Evolutionary conservation across 2,113 vertebrate species (phyloP).

Genomic region (Phyllopteryx taeniolatus): DNA sequence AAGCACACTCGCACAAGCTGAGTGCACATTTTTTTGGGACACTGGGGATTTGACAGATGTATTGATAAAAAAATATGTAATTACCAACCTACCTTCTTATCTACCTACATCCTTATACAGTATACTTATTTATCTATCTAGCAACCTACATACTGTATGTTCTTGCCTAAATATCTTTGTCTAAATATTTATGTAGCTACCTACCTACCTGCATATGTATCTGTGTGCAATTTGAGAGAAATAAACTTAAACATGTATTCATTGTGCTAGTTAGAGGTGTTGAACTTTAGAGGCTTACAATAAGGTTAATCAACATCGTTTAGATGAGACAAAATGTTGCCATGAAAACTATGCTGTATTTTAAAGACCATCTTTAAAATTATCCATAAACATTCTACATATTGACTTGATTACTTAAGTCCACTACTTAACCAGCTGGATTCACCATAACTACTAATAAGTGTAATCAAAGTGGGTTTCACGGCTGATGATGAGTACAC

Average conservation of each 20-base stretch:
- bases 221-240: no score
- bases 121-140: no score
- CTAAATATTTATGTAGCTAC: no score
- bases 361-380: background rate
- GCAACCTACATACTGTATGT: no score
- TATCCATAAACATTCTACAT: background rate
- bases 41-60: background rate
- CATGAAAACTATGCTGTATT: background rate
- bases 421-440: constrained; percentile 41
- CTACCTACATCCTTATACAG: no score
- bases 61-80: background rate
- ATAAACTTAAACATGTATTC: no score
- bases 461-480: constrained; percentile 57
- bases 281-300: no score
- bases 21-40: background rate
- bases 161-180: no score
- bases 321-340: background rate
- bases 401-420: background rate
- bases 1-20: background rate
- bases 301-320: no score
- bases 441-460: constrained; percentile 55
- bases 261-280: no score
- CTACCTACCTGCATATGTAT: no score
- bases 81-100: no score
- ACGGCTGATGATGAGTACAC: constrained; percentile 52